Conservation (phyloP, 2,888 invertebrate species). For the Apamea anceps region DNA sequence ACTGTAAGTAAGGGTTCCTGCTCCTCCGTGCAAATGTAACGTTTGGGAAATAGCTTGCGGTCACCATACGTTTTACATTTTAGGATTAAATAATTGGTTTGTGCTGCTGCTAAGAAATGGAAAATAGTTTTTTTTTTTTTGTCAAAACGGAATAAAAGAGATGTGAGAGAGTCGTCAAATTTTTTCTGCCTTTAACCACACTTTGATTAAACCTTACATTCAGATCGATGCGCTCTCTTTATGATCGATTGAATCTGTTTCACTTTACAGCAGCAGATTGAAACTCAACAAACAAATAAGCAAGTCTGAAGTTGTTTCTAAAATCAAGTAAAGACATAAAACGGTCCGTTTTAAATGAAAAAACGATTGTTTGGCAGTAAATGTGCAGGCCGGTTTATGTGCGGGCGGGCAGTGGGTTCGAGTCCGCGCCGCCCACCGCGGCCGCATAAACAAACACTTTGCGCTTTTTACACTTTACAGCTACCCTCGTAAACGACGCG, state of each 20-base stretch:
- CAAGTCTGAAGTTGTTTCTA: constrained; percentile 62
- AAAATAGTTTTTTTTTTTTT: not conserved
- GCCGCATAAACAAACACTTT: constrained; percentile 88
- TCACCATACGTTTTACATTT: not conserved
- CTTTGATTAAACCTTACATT: constrained; percentile 18
- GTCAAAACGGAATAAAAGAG: not conserved
- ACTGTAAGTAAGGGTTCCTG: not conserved
- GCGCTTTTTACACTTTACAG: constrained; percentile 88
- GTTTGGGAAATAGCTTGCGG: not conserved
- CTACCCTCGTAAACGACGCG: constrained; percentile 87
- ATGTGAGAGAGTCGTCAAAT: not conserved
- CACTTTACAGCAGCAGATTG: constrained; percentile 48
- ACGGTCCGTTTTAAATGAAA: constrained; percentile 69
- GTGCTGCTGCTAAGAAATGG: not conserved
- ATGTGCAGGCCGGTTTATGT: constrained; percentile 82
- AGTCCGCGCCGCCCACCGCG: constrained; percentile 76
- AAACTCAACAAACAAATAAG: constrained; percentile 60
- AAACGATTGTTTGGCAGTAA: constrained; percentile 77
- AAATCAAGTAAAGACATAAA: constrained; percentile 70
- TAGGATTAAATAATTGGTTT: not conserved
- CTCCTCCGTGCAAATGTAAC: not conserved
- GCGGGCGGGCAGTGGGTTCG: constrained; percentile 63
- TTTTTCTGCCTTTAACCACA: not conserved
- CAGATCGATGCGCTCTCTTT: constrained; percentile 21
- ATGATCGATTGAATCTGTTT: constrained; percentile 27